phyloP scores from a whole-genome alignment of 1,140 invertebrate genomes.

The Eubasilissa regina region DNA sequence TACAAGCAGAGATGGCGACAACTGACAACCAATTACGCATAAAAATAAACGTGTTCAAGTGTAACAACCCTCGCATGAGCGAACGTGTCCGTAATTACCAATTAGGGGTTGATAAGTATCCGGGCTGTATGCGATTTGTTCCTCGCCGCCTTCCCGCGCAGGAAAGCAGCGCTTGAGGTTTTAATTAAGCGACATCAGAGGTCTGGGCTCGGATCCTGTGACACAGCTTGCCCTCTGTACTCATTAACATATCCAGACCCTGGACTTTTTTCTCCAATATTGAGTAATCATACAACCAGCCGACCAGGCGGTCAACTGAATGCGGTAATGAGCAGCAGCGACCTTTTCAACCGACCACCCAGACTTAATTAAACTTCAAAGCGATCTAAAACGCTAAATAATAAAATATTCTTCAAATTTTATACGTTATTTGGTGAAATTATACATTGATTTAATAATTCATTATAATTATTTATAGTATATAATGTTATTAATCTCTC shows the following conservation, averaged over 20 bases:
- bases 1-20: no score
- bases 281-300: slow-evolving; percentile 28
- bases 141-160: background rate
- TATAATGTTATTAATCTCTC: no score
- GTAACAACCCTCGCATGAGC: slow-evolving; percentile 1
- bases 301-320: background rate
- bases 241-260: slow-evolving; percentile 14
- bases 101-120: slow-evolving; percentile 34
- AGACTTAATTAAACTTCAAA: no score
- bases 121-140: slow-evolving; percentile 26
- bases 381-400: background rate
- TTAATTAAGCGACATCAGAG: slow-evolving; percentile 44
- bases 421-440: no score
- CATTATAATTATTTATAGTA: no score
- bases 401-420: background rate
- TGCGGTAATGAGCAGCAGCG: slow-evolving; percentile 7
- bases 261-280: slow-evolving; percentile 31
- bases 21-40: no score
- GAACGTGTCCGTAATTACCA: slow-evolving; percentile 38
- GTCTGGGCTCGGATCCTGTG: slow-evolving; percentile 12
- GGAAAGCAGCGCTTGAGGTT: slow-evolving; percentile 8
- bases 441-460: no score
- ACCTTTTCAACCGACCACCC: slow-evolving; percentile 20
- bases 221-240: slow-evolving; percentile 34
- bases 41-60: no score